phyloP scores from a whole-genome alignment of 2,888 invertebrate species.

The Dynastes grantii region DNA sequence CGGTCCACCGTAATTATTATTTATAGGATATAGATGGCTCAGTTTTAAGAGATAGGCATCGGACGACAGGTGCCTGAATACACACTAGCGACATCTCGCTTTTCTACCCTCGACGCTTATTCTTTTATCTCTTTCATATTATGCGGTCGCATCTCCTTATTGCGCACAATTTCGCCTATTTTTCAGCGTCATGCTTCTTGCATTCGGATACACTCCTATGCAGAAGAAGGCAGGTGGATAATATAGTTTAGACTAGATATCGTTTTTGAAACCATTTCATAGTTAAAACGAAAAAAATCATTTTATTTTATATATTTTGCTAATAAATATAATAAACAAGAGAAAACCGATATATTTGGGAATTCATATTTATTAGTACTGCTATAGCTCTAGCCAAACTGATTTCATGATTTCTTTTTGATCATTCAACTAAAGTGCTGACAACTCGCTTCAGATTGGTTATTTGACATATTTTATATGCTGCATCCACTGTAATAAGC shows the following conservation, averaged over 20 bases:
- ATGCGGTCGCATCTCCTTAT: constrained; percentile 38
- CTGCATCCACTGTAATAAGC: too few species aligned
- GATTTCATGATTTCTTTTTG: too few species aligned
- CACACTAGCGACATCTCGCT: constrained; percentile 41
- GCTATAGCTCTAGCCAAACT: too few species aligned
- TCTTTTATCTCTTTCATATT: constrained; percentile 11
- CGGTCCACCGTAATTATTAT: constrained; percentile 45
- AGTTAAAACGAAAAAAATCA: not conserved
- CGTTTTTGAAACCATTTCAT: not conserved
- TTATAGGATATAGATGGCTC: constrained; percentile 47
- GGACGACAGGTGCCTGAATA: constrained; percentile 48
- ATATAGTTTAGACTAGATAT: constrained; percentile 11
- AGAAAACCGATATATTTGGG: too few species aligned
- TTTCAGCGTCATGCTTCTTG: constrained; percentile 49
- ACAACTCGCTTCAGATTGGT: too few species aligned
- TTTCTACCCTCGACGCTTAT: constrained; percentile 21
- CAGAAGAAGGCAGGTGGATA: constrained; percentile 28
- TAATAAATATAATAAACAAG: too few species aligned
- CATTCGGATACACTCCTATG: constrained; percentile 22
- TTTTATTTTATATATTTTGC: too few species aligned
- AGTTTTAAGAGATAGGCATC: constrained; percentile 46
- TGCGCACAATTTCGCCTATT: constrained; percentile 50
- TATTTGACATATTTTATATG: too few species aligned
- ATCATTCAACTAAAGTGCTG: too few species aligned
- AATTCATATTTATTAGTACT: too few species aligned